Percentiles rank a stretch among this genome's conserved stretches.
Conservation (phyloP, 2,888 invertebrate genomes). For the Melanophora roralis region DNA sequence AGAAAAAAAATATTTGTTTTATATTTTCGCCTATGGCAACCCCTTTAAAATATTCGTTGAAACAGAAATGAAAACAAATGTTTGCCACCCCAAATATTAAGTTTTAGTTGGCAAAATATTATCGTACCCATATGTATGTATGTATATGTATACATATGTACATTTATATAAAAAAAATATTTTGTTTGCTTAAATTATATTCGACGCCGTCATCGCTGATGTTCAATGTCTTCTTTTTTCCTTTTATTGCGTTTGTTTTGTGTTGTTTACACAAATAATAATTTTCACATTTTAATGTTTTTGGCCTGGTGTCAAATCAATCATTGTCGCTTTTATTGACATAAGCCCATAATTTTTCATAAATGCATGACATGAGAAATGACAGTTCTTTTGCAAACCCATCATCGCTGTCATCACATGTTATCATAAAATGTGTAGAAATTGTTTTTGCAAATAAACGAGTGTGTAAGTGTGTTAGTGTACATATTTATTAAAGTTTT, state of each 20-base stretch:
- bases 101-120: conserved; percentile 6
- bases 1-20: conserved; percentile 37
- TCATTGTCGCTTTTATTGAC: conserved; percentile 74
- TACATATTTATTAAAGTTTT: background rate
- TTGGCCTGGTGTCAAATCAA: conserved; percentile 74
- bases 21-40: conserved; percentile 46
- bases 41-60: conserved; percentile 32
- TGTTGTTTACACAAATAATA: conserved; percentile 61
- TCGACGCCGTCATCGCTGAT: background rate
- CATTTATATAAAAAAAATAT: conserved; percentile 29
- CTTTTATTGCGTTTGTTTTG: conserved; percentile 19
- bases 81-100: conserved; percentile 20
- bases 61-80: background rate
- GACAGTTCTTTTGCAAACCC: conserved; percentile 74
- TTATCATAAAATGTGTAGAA: conserved; percentile 54
- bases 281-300: conserved; percentile 62
- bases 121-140: no score
- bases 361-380: conserved; percentile 71
- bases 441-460: conserved; percentile 35
- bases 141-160: no score
- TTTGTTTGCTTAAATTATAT: background rate
- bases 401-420: conserved; percentile 66
- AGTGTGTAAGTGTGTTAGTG: background rate
- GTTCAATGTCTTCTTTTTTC: background rate
- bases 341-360: conserved; percentile 76